Evolutionary conservation across 2,797 vertebrate genomes (phyloP).

Genomic region (Aphelocoma californica): DNA sequence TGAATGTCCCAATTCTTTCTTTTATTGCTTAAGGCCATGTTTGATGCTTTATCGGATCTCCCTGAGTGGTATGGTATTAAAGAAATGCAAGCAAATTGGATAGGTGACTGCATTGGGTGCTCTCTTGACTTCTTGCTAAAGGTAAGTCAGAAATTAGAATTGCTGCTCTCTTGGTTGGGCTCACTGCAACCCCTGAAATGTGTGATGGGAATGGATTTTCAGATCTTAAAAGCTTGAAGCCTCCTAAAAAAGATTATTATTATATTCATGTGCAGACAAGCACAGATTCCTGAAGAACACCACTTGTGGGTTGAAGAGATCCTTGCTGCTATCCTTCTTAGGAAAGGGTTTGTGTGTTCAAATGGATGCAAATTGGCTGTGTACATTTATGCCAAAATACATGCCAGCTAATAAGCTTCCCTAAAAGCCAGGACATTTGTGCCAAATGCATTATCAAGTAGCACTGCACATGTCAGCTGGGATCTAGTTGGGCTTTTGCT

Average conservation of each 20-base stretch:
- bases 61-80: constrained; percentile 97
- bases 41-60: constrained; percentile 86
- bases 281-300: neutral
- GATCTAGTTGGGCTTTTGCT: neutral
- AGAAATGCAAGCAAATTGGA: constrained; percentile 98
- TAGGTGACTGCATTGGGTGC: constrained; percentile 92
- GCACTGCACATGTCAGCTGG: neutral
- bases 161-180: neutral
- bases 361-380: neutral
- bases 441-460: neutral
- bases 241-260: neutral
- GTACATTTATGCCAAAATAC: neutral
- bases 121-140: constrained; percentile 88
- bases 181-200: neutral
- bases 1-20: neutral
- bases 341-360: neutral
- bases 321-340: neutral
- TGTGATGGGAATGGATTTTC: neutral
- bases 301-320: neutral
- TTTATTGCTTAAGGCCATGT: constrained; percentile 80
- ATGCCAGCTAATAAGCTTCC: neutral
- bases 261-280: neutral
- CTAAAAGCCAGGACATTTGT: neutral
- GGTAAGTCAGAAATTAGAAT: constrained; percentile 71
- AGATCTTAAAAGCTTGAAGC: neutral